Conservation (phyloP, 2,888 invertebrate species). For the Tortricodes alternella region DNA sequence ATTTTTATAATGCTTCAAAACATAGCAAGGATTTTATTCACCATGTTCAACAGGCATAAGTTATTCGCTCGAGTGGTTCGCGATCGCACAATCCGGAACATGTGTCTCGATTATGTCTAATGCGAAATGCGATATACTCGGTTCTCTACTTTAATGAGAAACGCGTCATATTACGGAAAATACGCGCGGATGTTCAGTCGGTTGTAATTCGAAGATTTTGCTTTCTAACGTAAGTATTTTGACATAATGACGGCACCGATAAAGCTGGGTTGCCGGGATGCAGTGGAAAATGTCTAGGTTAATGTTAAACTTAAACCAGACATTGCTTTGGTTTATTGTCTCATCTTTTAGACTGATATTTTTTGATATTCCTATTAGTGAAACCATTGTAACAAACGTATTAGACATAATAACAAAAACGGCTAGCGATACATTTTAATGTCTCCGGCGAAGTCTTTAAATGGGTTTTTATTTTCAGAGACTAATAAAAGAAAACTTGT, state of each 20-base stretch:
- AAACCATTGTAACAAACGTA: too few species aligned
- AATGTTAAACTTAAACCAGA: conserved; percentile 8
- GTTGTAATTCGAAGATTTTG: conserved; percentile 21
- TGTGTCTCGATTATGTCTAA: conserved; percentile 59
- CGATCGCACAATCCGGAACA: conserved; percentile 49
- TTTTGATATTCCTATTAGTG: too few species aligned
- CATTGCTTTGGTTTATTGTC: too few species aligned
- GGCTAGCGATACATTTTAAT: too few species aligned
- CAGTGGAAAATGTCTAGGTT: neutral
- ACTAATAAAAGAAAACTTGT: too few species aligned
- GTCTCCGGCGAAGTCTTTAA: too few species aligned
- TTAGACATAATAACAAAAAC: too few species aligned
- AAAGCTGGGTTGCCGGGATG: conserved; percentile 18
- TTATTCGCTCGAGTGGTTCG: conserved; percentile 43
- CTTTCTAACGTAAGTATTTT: conserved; percentile 13
- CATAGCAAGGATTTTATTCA: too few species aligned
- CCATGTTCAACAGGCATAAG: conserved; percentile 23
- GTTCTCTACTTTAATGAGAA: conserved; percentile 15
- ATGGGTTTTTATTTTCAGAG: too few species aligned
- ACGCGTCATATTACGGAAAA: conserved; percentile 27
- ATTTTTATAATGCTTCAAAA: too few species aligned
- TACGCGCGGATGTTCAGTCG: conserved; percentile 19
- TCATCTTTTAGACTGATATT: too few species aligned
- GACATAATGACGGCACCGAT: conserved; percentile 22
- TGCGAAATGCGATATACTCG: conserved; percentile 45